A percentile compares a stretch with the other conserved stretches of the same genome.
These are phyloP conservation scores for Hirtodrosophila histrioides DNA, from an alignment of 2,888 invertebrate species.

Conservation along the genomic window DNA sequence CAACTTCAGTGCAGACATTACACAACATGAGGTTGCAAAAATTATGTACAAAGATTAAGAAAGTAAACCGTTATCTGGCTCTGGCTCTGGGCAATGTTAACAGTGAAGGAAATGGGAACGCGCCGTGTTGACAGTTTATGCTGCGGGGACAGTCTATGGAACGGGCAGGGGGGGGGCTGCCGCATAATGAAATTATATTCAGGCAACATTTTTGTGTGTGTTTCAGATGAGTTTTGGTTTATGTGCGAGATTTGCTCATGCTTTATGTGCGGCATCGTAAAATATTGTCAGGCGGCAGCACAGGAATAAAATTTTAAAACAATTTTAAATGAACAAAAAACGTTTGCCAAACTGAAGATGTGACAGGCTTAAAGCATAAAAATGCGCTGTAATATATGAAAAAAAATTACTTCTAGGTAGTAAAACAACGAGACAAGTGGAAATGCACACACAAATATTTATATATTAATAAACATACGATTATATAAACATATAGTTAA, in stretches of 20 bases:
- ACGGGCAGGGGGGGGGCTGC: not conserved
- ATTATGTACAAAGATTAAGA: constrained; percentile 75
- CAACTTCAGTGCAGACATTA: constrained; percentile 34
- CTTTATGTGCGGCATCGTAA: constrained; percentile 52
- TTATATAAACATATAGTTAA: not conserved
- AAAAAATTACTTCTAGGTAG: constrained; percentile 7
- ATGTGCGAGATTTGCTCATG: constrained; percentile 52
- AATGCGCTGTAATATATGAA: constrained; percentile 23
- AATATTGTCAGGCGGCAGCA: constrained; percentile 23
- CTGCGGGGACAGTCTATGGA: constrained; percentile 8
- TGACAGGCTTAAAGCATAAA: constrained; percentile 17
- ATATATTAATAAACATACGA: not conserved
- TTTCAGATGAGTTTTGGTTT: constrained; percentile 50
- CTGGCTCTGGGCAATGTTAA: constrained; percentile 38
- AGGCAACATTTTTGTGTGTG: constrained; percentile 31
- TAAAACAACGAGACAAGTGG: no score
- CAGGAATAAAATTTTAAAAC: constrained; percentile 33
- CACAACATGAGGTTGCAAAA: constrained; percentile 66
- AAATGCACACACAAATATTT: not conserved
- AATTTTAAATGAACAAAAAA: constrained; percentile 35
- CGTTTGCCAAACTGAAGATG: constrained; percentile 18
- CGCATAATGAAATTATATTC: constrained; percentile 52
- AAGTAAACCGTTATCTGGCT: constrained; percentile 75
- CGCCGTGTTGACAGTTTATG: constrained; percentile 66
- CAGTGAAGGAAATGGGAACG: constrained; percentile 27